Conservation (phyloP, 2,113 vertebrate genomes). For the Lathamus discolor region DNA sequence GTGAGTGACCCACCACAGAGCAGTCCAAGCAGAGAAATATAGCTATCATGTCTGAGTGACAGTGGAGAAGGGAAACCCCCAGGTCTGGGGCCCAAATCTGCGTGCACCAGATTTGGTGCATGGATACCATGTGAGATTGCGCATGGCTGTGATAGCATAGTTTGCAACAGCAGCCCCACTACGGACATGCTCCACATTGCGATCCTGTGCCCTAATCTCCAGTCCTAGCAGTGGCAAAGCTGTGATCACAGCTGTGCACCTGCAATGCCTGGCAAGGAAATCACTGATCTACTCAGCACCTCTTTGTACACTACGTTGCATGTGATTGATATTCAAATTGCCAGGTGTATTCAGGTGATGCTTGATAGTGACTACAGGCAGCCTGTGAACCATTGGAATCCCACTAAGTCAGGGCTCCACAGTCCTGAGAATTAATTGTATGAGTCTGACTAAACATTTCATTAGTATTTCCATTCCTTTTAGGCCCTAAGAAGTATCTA, state of each 20-base stretch:
- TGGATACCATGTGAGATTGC: accelerated
- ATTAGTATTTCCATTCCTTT: neutral
- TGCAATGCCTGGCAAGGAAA: neutral
- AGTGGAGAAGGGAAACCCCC: neutral
- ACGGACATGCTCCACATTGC: neutral
- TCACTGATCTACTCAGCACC: neutral
- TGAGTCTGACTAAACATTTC: neutral
- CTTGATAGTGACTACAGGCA: neutral
- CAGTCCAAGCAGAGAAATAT: neutral
- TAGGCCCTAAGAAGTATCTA: neutral
- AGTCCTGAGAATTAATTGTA: neutral
- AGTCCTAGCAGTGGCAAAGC: accelerated
- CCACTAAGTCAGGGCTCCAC: neutral
- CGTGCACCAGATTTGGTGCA: neutral
- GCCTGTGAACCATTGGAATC: neutral
- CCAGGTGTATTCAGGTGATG: neutral
- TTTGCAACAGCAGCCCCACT: accelerated
- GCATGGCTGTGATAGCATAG: neutral
- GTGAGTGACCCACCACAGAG: neutral
- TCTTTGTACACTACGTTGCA: neutral
- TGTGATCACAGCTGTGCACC: neutral
- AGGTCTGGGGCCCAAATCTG: neutral
- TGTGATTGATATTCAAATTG: neutral
- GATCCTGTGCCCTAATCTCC: neutral
- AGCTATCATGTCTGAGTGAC: neutral